Evolutionary conservation across 1,140 invertebrate species (phyloP).

Genomic region (Dryas iulia): DNA sequence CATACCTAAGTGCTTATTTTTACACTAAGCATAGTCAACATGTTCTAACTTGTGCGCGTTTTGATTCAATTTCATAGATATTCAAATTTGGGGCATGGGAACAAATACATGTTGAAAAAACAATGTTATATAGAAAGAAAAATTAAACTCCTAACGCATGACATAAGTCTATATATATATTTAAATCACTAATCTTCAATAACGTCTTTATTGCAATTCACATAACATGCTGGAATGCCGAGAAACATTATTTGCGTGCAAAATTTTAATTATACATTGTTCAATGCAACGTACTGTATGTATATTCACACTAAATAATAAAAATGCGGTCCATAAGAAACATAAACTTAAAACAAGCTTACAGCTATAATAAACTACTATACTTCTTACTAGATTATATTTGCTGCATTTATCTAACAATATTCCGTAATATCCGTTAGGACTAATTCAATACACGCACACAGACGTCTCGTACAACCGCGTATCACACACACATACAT

Average conservation of each 20-base stretch:
- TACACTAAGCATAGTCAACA: neutral
- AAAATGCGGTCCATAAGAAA: neutral
- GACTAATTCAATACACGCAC: conserved; percentile 67
- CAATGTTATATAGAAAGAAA: too few species aligned
- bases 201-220: too few species aligned
- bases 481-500: conserved; percentile 44
- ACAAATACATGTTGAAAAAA: too few species aligned
- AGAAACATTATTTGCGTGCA: too few species aligned
- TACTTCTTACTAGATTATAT: conserved; percentile 46
- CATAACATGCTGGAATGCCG: too few species aligned
- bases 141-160: too few species aligned
- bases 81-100: too few species aligned
- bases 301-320: too few species aligned
- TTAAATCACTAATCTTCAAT: too few species aligned
- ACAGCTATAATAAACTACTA: neutral
- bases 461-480: conserved; percentile 34
- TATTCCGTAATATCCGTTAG: conserved; percentile 78
- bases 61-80: too few species aligned
- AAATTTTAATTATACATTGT: too few species aligned
- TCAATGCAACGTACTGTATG: neutral
- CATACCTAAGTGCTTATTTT: conserved; percentile 9
- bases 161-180: too few species aligned
- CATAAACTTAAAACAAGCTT: neutral
- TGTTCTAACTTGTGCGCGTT: neutral
- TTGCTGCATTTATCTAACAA: conserved; percentile 65